Percentiles rank a stretch among this genome's conserved stretches.
phyloP scores from a whole-genome alignment of 2,113 vertebrate species.

The Chaetorhynchus papuensis region DNA sequence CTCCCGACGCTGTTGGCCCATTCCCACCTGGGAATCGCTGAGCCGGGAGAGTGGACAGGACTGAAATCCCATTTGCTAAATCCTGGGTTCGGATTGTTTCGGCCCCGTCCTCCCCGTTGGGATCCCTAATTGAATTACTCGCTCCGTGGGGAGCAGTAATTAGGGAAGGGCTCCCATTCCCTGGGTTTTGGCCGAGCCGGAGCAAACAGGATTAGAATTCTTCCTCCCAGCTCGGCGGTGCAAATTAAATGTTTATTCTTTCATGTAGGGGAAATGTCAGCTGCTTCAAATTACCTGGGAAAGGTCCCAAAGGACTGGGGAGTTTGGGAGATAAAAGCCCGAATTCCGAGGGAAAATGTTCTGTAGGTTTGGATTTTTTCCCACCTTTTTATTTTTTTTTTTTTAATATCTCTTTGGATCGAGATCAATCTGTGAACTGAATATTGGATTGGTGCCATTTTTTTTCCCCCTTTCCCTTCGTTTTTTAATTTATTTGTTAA shows the following conservation, averaged over 20 bases:
- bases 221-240: not conserved
- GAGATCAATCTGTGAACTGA: not conserved
- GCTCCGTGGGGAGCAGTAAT: not conserved
- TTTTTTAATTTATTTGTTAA: not conserved
- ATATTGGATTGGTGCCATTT: not conserved
- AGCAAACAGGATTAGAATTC: conserved; percentile 64
- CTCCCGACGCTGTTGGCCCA: fast-evolving
- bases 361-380: not conserved
- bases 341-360: not conserved
- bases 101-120: not conserved
- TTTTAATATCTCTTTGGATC: not conserved
- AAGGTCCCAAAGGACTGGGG: not conserved
- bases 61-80: not conserved
- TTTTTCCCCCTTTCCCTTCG: fast-evolving
- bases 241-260: conserved; percentile 69
- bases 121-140: not conserved
- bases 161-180: not conserved
- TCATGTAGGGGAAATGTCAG: conserved; percentile 55
- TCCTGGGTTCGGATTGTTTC: not conserved
- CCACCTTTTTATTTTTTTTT: not conserved
- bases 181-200: not conserved
- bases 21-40: not conserved
- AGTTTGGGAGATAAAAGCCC: not conserved
- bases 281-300: conserved; percentile 6
- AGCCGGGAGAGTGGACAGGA: not conserved